phyloP scores from a whole-genome alignment of 2,797 vertebrate genomes.

The Pseudochromis fuscus region DNA sequence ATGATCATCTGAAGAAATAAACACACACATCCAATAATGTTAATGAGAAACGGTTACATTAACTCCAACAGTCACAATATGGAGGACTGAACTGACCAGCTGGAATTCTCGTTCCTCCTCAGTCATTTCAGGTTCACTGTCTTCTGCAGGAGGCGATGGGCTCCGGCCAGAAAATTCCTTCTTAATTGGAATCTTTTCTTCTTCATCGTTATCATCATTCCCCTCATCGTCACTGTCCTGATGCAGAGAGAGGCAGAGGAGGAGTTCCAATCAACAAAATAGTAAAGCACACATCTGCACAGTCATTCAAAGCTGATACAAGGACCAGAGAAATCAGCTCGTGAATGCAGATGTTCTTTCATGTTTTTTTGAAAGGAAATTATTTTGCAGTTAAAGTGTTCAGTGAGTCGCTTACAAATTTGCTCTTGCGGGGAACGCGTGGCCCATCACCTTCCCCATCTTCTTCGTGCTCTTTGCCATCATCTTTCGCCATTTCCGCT shows the following conservation, averaged over 20 bases:
- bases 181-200: slow-evolving; percentile 82
- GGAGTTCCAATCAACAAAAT: neutral
- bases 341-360: neutral
- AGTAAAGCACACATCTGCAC: neutral
- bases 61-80: neutral
- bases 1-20: slow-evolving; percentile 88
- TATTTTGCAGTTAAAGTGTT: neutral
- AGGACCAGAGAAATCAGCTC: too few relatives aligned
- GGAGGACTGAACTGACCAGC: slow-evolving; percentile 85
- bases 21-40: neutral
- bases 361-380: neutral
- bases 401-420: slow-evolving; percentile 92
- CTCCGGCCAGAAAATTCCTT: slow-evolving; percentile 84
- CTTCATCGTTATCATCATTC: slow-evolving; percentile 85
- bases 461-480: slow-evolving; percentile 83
- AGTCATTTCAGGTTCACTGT: slow-evolving; percentile 97
- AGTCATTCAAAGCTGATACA: neutral
- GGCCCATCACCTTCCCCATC: slow-evolving; percentile 90
- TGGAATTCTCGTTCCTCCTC: slow-evolving; percentile 98
- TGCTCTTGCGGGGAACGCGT: slow-evolving; percentile 95
- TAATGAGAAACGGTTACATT: neutral
- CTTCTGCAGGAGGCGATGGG: slow-evolving; percentile 92
- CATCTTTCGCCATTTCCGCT: slow-evolving; percentile 91
- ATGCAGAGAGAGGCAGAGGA: slow-evolving; percentile 15
- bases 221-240: slow-evolving; percentile 88